Evolutionary conservation across 2,888 invertebrate genomes (phyloP).

Genomic region (Emmelina monodactyla): DNA sequence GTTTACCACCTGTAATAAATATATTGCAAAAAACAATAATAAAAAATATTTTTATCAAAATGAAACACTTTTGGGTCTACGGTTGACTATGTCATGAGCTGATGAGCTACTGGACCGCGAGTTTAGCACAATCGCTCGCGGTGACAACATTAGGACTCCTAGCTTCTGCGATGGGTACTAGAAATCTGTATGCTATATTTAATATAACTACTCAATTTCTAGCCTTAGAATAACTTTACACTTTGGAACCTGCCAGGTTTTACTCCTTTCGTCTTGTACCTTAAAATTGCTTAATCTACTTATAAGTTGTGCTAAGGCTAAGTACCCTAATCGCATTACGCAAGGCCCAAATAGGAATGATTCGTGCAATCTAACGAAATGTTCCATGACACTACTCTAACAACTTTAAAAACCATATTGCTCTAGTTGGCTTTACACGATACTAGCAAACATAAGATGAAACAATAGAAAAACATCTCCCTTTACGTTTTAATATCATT

Average conservation of each 20-base stretch:
- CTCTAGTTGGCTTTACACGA: not conserved
- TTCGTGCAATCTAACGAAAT: constrained; percentile 70
- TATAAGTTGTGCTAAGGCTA: too few species aligned
- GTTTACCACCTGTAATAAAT: not conserved
- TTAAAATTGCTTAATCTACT: too few species aligned
- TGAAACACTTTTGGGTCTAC: constrained; percentile 25
- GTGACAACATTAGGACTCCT: constrained; percentile 43
- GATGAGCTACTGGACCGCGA: constrained; percentile 57
- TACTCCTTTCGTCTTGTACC: too few species aligned
- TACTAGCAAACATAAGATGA: not conserved
- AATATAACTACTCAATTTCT: too few species aligned
- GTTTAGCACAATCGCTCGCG: constrained; percentile 67
- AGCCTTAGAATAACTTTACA: too few species aligned
- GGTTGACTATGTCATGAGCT: constrained; percentile 41
- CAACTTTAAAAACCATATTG: constrained; percentile 6
- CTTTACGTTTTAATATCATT: too few species aligned
- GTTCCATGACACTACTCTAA: constrained; percentile 18
- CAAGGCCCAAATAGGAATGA: constrained; percentile 63
- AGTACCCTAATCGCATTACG: too few species aligned
- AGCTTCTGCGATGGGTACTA: constrained; percentile 15
- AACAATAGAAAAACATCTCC: not conserved
- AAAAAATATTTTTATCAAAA: constrained; percentile 6
- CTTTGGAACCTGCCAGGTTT: too few species aligned
- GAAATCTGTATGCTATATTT: not conserved
- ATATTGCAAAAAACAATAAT: not conserved